Percentiles rank a stretch among this genome's conserved stretches.
Evolutionary conservation across 2,113 vertebrate species (phyloP).

Genomic region (Nyctibius bracteatus): DNA sequence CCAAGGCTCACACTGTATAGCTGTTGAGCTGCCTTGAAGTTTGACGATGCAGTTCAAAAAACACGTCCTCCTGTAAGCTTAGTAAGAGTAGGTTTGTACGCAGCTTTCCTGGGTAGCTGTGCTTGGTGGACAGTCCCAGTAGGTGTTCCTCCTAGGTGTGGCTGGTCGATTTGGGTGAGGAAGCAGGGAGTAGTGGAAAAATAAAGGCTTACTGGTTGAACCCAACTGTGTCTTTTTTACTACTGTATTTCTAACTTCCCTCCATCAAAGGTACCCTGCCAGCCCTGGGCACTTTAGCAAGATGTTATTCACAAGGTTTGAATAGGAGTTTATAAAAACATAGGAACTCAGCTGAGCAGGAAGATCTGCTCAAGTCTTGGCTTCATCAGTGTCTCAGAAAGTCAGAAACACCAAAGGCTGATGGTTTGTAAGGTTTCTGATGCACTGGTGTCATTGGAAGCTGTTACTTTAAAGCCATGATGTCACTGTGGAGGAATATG

Average conservation of each 20-base stretch:
- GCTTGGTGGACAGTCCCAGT: background rate
- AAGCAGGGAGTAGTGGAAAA: background rate
- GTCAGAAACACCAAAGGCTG: background rate
- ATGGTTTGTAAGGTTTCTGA: slow-evolving; percentile 29
- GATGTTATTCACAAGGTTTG: slow-evolving; percentile 29
- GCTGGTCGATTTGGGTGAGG: background rate
- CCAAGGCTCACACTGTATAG: background rate
- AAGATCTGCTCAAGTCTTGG: background rate
- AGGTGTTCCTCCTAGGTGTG: background rate
- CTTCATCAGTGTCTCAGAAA: slow-evolving; percentile 6
- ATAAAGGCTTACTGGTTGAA: background rate
- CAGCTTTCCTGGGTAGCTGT: background rate
- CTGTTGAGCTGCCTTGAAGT: background rate
- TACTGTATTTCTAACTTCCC: background rate
- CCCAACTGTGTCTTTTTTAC: slow-evolving; percentile 1
- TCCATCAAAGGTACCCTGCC: background rate
- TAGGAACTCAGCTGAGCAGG: background rate
- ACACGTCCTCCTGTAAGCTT: background rate
- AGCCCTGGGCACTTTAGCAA: slow-evolving; percentile 29
- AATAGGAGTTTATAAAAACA: slow-evolving; percentile 49
- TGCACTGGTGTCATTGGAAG: background rate
- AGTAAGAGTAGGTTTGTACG: background rate
- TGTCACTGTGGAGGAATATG: slow-evolving; percentile 59
- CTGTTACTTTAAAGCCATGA: slow-evolving; percentile 58
- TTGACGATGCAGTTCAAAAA: background rate